Evolutionary conservation across 2,888 invertebrate genomes (phyloP).

Genomic region (Flabesymbios commensalis): DNA sequence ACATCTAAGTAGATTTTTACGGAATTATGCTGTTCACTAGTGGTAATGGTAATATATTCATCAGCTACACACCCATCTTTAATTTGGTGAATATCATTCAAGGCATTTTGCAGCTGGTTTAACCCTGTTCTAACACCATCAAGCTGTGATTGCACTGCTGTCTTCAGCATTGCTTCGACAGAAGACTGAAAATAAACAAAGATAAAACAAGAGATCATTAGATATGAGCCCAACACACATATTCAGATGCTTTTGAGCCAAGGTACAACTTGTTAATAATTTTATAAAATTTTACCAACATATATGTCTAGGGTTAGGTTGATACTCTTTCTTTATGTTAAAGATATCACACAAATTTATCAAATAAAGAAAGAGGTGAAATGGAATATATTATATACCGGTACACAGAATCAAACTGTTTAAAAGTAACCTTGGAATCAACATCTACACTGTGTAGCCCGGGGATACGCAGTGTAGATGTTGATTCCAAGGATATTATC

Average conservation of each 20-base stretch:
- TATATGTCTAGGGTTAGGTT: neutral
- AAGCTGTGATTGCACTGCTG: slow-evolving; percentile 97
- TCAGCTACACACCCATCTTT: slow-evolving; percentile 67
- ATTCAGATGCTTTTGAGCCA: neutral
- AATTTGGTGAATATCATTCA: slow-evolving; percentile 77
- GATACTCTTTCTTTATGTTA: neutral
- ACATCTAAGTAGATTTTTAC: too few relatives aligned
- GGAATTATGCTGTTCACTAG: too few relatives aligned
- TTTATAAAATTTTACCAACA: too few relatives aligned
- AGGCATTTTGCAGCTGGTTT: slow-evolving; percentile 82
- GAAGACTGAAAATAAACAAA: slow-evolving; percentile 69
- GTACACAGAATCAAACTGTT: too few relatives aligned
- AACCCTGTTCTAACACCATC: slow-evolving; percentile 95
- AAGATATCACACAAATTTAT: neutral
- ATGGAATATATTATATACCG: too few relatives aligned
- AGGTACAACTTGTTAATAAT: too few relatives aligned
- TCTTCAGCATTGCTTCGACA: slow-evolving; percentile 92
- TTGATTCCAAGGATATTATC: too few relatives aligned
- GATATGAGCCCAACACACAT: neutral
- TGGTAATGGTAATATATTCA: too few relatives aligned
- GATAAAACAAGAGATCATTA: neutral
- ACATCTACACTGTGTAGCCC: too few relatives aligned
- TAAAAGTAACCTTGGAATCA: too few relatives aligned
- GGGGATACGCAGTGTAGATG: too few relatives aligned
- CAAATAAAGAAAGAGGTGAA: too few relatives aligned